A percentile compares a stretch with the other conserved stretches of the same genome.
These are phyloP conservation scores for Rhyacophila evoluta DNA, from an alignment of 2,888 invertebrate species.

Conservation along the genomic window DNA sequence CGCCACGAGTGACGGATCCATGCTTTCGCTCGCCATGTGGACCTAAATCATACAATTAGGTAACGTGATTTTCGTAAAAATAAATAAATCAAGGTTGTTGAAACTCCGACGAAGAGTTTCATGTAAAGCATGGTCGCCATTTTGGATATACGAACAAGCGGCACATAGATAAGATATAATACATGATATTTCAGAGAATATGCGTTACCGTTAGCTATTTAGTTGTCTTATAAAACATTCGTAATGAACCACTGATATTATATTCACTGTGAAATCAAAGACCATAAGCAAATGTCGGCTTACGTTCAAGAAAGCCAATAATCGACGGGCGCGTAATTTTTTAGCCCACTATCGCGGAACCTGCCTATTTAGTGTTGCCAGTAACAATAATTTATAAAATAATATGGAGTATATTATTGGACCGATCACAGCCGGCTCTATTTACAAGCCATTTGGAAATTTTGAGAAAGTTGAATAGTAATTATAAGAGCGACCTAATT, in stretches of 20 bases:
- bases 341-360: too few species aligned
- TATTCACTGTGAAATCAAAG: not conserved
- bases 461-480: too few species aligned
- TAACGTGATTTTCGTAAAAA: not conserved
- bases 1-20: conserved; percentile 72
- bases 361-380: too few species aligned
- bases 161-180: not conserved
- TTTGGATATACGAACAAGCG: not conserved
- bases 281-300: not conserved
- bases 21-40: conserved; percentile 61
- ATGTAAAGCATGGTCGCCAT: conserved; percentile 25
- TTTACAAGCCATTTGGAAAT: too few species aligned
- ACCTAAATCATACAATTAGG: not conserved
- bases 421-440: too few species aligned
- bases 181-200: not conserved
- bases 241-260: not conserved
- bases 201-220: not conserved
- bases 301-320: too few species aligned
- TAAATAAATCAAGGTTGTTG: not conserved
- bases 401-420: too few species aligned
- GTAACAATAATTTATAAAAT: too few species aligned
- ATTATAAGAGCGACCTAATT: too few species aligned
- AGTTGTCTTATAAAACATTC: not conserved
- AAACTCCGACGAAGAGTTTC: not conserved
- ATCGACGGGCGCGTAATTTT: too few species aligned